phyloP scores from a whole-genome alignment of 2,888 invertebrate genomes.

The Drosophila yooni region DNA sequence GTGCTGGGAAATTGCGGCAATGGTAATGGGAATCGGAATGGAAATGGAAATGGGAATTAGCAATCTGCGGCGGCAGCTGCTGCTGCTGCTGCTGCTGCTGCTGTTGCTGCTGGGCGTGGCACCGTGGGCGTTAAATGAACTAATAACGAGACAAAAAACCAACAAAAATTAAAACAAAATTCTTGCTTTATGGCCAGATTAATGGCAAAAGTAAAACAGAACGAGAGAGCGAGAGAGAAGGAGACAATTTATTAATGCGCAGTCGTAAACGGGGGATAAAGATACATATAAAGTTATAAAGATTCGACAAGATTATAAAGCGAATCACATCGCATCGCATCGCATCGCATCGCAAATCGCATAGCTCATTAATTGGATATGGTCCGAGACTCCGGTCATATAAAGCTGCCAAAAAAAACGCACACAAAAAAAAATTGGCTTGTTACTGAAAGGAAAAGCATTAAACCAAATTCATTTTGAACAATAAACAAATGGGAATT shows the following conservation, averaged over 20 bases:
- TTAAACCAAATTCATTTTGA: constrained; percentile 51
- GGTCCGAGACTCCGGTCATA: constrained; percentile 22
- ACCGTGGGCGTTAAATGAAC: constrained; percentile 53
- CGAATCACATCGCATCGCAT: constrained; percentile 23
- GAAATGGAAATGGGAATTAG: constrained; percentile 18
- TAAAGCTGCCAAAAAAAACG: constrained; percentile 39
- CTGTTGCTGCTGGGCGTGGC: constrained; percentile 31
- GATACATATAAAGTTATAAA: constrained; percentile 39
- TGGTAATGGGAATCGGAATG: constrained; percentile 12
- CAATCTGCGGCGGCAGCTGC: constrained; percentile 20
- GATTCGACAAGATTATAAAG: constrained; percentile 38
- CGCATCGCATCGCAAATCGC: constrained; percentile 28
- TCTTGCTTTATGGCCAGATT: constrained; percentile 65
- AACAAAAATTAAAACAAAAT: constrained; percentile 36
- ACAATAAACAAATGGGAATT: constrained; percentile 68
- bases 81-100: not conserved
- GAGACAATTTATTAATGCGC: constrained; percentile 60
- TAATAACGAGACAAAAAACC: constrained; percentile 30
- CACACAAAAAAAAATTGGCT: constrained; percentile 21
- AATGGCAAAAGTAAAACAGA: constrained; percentile 46
- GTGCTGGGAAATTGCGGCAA: constrained; percentile 1
- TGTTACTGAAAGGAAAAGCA: constrained; percentile 51
- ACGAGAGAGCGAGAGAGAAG: not conserved
- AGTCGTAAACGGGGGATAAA: constrained; percentile 62
- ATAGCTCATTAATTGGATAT: constrained; percentile 61